Base-by-base conservation (phyloP, 92 coral and sea anemone genomes). In the Anthopleura xanthogrammica region DNA sequence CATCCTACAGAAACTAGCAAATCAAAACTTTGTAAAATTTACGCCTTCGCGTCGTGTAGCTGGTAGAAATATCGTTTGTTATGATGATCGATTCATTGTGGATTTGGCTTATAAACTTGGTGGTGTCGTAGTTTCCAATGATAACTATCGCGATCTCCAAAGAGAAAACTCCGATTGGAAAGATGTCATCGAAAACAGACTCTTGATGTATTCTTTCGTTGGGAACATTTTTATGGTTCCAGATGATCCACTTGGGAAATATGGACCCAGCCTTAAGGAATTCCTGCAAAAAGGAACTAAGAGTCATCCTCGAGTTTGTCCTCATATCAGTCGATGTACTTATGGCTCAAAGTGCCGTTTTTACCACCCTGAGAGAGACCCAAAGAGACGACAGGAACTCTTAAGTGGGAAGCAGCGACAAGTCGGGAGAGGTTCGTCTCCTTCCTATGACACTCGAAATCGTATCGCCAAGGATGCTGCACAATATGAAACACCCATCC, bases 101-200 rank as follows among this genome's bases (percentile, higher is more conserved):
- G 96, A 86, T 1, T 82, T 94, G 39, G 99, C 99, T 3, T 79
- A 90, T 43, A 78, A 83, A 50, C 85, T 78, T 41, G 90, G 87
- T 9, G 99, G 99, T n/a, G 90, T 97, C 23, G 87, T 97, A 13
- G 99, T 97, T 0, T 97, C 99, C 14, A 97, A 97, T 70, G 99
- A 97, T 83, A 88, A 89, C 77, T 97, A 87, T 83, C 91, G 94
- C 36, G 99, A 97, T 65, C 86, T 97, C 20, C 81, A 87, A 7
- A 78, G 86, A 19, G 98, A 97, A 55, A 94, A 87, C 73, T 86
- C 92, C 0, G 79, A 70, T 55, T 97, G 99, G 99, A 89, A 84
- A 79, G 94, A 92, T 65, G 92, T 95, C 7, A 94, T 94, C 11
- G 99, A 97, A 60, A 89, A 88, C 72, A 86, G 99, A 50, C 86